Base-by-base conservation (phyloP, 2,797 vertebrate genomes). In the Mallotus villosus region DNA sequence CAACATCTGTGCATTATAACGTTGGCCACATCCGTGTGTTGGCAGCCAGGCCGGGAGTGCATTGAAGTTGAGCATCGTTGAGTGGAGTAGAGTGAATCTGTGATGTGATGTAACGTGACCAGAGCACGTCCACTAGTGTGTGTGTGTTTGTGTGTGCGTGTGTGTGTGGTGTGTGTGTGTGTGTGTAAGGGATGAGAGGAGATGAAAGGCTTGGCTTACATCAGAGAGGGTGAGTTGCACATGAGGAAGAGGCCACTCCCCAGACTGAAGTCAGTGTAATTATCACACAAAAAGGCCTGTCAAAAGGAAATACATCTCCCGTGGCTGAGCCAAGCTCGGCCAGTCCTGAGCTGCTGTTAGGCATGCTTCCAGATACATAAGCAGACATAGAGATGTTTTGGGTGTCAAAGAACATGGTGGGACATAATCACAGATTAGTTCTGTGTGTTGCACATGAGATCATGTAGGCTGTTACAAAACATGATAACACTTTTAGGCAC, bases 41-140 rank as follows among this genome's bases (percentile, higher is more conserved):
- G 81, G 78, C 72, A 75, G 70, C 69, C 72, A 67, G 72, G 71
- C 78, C 76, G 85, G 81, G 74, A 72, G 78, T 80, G 78, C 75
- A 46, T 46, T 79, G 81, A 24, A 85, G 81, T 82, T 76, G 81
- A 82, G 80, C 74, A 74, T 76, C 74, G 69, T 60, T 77, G 83
- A 75, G 72, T 62, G 75, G 76, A 84, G 75, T 71, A 82, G 32
- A 78, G 75, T 2, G 61, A 78, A 63, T 68, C 55, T 66, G 25
- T 67, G 46, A 6, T 25, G 46, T 55, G 51, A 51, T 51, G 32
- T 34, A 6, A 34, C 5, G 49, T 51, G 49, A 51, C 49, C 57
- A 58, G 57, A 58, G 57, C n/a, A 22, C 4, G 57, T 58, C 7
- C 16, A n/a, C 7, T n/a, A 6, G 24, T 22, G 58, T 22, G 24